Conservation (phyloP, 2,888 invertebrate genomes). For the Brenthis hecate region DNA sequence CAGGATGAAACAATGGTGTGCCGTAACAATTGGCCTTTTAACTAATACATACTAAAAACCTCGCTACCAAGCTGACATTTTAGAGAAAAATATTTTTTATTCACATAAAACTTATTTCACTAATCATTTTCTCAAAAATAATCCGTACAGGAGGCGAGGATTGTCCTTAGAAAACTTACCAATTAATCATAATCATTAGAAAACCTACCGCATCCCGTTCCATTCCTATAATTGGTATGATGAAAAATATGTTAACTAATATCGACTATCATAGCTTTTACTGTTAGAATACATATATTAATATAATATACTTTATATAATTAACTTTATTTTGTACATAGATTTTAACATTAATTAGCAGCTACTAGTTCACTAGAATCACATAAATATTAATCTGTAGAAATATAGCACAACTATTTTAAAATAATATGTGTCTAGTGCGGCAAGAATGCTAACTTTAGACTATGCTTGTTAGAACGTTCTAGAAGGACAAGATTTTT, state of each 20-base stretch:
- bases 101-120: not conserved
- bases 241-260: constrained; percentile 5
- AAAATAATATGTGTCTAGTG: constrained; percentile 12
- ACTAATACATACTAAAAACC: too few species aligned
- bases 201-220: constrained; percentile 30
- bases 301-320: too few species aligned
- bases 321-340: constrained; percentile 3
- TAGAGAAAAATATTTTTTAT: not conserved
- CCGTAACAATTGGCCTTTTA: too few species aligned
- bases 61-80: not conserved
- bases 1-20: too few species aligned
- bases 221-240: constrained; percentile 34
- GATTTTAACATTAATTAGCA: not conserved
- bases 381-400: constrained; percentile 1
- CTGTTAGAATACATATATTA: constrained; percentile 4
- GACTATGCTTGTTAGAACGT: not conserved
- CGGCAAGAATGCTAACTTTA: constrained; percentile 11
- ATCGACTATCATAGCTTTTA: constrained; percentile 14
- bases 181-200: constrained; percentile 27
- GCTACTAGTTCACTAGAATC: constrained; percentile 5
- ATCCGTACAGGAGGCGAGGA: constrained; percentile 39
- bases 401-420: constrained; percentile 4
- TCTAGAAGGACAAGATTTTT: not conserved
- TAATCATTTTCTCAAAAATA: constrained; percentile 2
- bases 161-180: constrained; percentile 28